These are phyloP conservation scores for Diacarnus erythraeanus DNA, from an alignment of 37 sponge, comb jelly and placozoan genomes.

Conservation along the genomic window DNA sequence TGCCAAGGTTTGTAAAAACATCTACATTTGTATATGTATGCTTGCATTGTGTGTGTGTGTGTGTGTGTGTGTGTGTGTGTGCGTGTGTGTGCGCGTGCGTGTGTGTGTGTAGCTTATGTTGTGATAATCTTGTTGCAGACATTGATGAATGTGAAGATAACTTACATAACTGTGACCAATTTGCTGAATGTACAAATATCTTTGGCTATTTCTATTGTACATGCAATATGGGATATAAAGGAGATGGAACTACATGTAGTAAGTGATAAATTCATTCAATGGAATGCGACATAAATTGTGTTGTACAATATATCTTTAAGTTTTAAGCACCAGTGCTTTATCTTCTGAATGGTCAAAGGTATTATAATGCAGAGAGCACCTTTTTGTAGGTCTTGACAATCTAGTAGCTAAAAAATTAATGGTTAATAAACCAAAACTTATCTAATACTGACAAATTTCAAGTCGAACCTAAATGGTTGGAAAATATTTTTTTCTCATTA, in stretches of 20 bases:
- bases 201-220: constrained; percentile 25
- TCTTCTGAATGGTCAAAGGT: too few relatives aligned
- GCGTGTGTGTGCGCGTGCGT: background rate
- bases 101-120: too few relatives aligned
- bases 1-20: background rate
- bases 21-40: background rate
- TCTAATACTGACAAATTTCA: too few relatives aligned
- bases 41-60: background rate
- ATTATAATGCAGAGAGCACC: too few relatives aligned
- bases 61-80: background rate
- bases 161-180: background rate
- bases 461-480: too few relatives aligned
- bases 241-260: constrained; percentile 9
- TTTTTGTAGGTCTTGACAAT: too few relatives aligned
- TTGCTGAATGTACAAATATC: constrained; percentile 19
- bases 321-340: too few relatives aligned
- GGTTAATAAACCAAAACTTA: too few relatives aligned
- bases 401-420: too few relatives aligned
- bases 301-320: too few relatives aligned
- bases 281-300: background rate
- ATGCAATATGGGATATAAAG: constrained; percentile 31
- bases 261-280: background rate
- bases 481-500: too few relatives aligned
- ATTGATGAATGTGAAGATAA: constrained; percentile 24
- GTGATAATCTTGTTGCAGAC: constrained; percentile 19